These are phyloP conservation scores for Kryptolebias marmoratus DNA, from an alignment of 2,113 vertebrate species.

Conservation along the genomic window DNA sequence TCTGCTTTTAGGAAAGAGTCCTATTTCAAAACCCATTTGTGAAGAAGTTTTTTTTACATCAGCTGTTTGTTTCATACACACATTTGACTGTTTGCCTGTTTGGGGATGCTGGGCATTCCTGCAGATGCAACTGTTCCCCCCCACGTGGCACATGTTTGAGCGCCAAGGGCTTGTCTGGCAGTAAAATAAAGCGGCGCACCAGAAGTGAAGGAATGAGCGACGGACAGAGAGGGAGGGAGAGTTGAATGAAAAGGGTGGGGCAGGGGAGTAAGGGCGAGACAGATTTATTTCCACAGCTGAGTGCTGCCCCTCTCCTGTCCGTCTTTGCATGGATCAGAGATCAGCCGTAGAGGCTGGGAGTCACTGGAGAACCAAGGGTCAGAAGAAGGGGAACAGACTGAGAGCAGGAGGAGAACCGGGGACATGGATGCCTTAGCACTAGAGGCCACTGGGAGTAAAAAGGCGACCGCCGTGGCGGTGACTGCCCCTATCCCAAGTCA, in stretches of 20 bases:
- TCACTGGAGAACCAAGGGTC: conserved; percentile 24
- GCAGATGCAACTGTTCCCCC: conserved; percentile 40
- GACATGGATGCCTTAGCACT: conserved; percentile 82
- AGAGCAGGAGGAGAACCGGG: conserved; percentile 54
- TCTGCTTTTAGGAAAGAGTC: conserved; percentile 38
- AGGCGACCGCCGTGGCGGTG: conserved; percentile 38
- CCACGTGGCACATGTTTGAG: conserved; percentile 44
- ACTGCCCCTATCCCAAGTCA: background rate
- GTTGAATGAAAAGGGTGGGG: conserved; percentile 40
- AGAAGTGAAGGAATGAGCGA: conserved; percentile 61
- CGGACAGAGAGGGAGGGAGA: conserved; percentile 32
- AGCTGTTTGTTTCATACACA: conserved; percentile 27
- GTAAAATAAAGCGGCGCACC: conserved; percentile 72
- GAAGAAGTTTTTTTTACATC: conserved; percentile 6
- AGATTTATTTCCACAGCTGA: conserved; percentile 82
- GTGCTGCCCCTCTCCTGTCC: conserved; percentile 46
- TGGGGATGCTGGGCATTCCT: conserved; percentile 46
- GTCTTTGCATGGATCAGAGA: conserved; percentile 29
- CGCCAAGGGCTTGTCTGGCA: conserved; percentile 29
- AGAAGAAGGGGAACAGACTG: conserved; percentile 32
- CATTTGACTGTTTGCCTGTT: conserved; percentile 21
- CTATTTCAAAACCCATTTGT: conserved; percentile 36
- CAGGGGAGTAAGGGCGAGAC: conserved; percentile 23
- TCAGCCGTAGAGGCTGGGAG: conserved; percentile 36
- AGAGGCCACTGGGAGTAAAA: conserved; percentile 80